Evolutionary conservation across 2,888 invertebrate genomes (phyloP), one percentile per base, ranked within the genome.

Genomic region (Hirudinaria manillensis): DNA sequence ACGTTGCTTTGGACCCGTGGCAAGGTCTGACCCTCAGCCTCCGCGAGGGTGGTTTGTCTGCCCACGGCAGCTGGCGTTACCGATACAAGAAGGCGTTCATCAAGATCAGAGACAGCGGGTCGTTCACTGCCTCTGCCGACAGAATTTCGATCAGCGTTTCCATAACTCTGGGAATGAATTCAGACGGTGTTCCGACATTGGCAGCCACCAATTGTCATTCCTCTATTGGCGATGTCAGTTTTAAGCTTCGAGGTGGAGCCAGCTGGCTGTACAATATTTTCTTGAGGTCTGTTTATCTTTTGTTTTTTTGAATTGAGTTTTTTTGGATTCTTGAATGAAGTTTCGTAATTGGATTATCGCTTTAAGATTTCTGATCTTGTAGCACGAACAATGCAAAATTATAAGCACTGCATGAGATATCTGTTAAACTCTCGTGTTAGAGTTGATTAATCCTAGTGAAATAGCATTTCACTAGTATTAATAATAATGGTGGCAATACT

Each of bases 221-320:
- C 34, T 36, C 45, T 24, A 68, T 76, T 19, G 55, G 53, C 19
- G 73, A 74, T 29, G 21, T 76, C 34, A 45, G 55, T 34, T 51
- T 76, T 27, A 74, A 32, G 34, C 61, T 76, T 36, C 66, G 67
- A 36, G 76, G 76, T 1, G 74, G 76, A 19, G 74, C 76, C 10
- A 70, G 71, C 29, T 76, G 76, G 76, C 67, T 76, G 13, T 74
- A 74, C 74, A 76, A 76, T 45, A 65, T 76, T 3, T 76, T 76
- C 73, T 32, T 38, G 27, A 34, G 19, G 7, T 29, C 45, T 36
- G 61, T 76, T 13, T 61, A 16, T 36, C 16, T 6, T 13, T 45
- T 32, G 13, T 53, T 13, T 53, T 53, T 53, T 13, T 53, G 13
- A 53, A 53, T 16, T 16, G 53, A 13, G 53, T 53, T 16, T 16